These are phyloP conservation scores for Dascillus cervinus DNA, from an alignment of 2,888 invertebrate genomes.

Conservation along the genomic window DNA sequence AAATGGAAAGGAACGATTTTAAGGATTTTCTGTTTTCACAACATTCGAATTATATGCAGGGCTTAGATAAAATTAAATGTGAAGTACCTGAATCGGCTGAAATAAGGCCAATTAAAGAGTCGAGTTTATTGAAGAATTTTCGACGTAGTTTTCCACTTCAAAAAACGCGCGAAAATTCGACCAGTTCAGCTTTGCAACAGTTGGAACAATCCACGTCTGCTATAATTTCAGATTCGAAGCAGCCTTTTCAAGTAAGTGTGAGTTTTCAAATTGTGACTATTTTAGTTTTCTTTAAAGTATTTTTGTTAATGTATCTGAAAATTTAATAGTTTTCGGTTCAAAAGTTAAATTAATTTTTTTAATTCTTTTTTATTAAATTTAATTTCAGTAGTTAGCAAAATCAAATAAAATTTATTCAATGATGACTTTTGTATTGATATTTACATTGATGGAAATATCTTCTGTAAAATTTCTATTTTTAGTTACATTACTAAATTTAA, in stretches of 20 bases:
- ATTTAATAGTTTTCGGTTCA: no score
- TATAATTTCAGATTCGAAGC: slow-evolving; percentile 33
- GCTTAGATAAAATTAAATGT: no score
- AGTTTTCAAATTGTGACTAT: neutral
- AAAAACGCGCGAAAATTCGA: slow-evolving; percentile 15
- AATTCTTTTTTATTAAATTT: no score
- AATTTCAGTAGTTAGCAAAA: no score
- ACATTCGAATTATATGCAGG: neutral
- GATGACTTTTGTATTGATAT: neutral
- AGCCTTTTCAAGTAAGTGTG: slow-evolving; percentile 36
- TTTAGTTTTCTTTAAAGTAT: no score
- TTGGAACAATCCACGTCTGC: slow-evolving; percentile 36
- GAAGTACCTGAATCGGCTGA: neutral
- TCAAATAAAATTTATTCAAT: no score
- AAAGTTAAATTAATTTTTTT: neutral
- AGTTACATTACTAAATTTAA: no score
- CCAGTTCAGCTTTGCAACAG: slow-evolving; percentile 32
- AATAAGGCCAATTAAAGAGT: neutral
- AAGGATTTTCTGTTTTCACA: no score
- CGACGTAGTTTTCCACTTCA: slow-evolving; percentile 16
- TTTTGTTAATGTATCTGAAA: no score
- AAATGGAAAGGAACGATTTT: neutral
- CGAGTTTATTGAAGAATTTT: slow-evolving; percentile 15
- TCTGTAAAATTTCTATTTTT: no score
- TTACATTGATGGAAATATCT: no score